These are phyloP conservation scores for Netelia melanura DNA, from an alignment of 2,888 invertebrate genomes.

Conservation along the genomic window DNA sequence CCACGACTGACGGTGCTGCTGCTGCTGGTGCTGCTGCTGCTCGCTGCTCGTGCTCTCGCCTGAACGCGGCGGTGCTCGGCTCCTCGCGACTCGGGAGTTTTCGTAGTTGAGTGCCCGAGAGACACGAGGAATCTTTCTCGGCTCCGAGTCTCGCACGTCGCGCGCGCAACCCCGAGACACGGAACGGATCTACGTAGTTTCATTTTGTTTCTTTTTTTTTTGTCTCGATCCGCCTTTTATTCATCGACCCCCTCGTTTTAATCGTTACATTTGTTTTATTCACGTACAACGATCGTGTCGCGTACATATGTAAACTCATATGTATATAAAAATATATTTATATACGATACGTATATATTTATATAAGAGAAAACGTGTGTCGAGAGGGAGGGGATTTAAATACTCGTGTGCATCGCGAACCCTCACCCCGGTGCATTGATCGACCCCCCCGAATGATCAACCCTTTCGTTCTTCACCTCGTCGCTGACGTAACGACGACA, in stretches of 20 bases:
- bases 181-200: slow-evolving; percentile 20
- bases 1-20: slow-evolving; percentile 53
- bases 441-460: neutral
- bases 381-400: neutral
- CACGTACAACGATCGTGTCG: slow-evolving; percentile 8
- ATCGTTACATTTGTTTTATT: neutral
- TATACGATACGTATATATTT: neutral
- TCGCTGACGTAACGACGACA: neutral
- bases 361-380: neutral
- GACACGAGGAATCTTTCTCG: slow-evolving; percentile 66
- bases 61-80: slow-evolving; percentile 23
- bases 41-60: slow-evolving; percentile 22
- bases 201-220: slow-evolving; percentile 4
- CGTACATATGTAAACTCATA: slow-evolving; percentile 1
- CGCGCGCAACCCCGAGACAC: slow-evolving; percentile 45
- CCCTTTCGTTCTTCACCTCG: neutral
- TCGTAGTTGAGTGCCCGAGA: slow-evolving; percentile 71
- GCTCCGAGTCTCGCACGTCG: slow-evolving; percentile 44
- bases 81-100: slow-evolving; percentile 66
- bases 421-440: neutral
- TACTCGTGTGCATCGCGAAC: neutral
- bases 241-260: neutral
- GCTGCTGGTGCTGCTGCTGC: slow-evolving; percentile 41
- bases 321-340: neutral
- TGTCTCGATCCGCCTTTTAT: neutral